A percentile compares a stretch with the other conserved stretches of the same genome.
These are phyloP conservation scores for Callipepla squamata DNA, from an alignment of 2,113 vertebrate genomes.

Conservation along the genomic window DNA sequence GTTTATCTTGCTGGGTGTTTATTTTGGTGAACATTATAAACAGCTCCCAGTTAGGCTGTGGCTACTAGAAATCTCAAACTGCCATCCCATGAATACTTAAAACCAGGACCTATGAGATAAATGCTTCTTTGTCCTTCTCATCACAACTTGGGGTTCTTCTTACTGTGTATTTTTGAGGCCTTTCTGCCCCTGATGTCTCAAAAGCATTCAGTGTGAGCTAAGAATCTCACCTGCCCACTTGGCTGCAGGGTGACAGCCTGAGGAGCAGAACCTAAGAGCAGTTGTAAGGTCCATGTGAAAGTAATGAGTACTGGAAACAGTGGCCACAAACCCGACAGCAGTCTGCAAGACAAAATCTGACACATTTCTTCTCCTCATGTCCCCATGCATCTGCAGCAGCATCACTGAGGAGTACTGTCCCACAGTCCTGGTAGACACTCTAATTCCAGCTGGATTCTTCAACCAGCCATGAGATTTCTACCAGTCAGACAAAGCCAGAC, in stretches of 20 bases:
- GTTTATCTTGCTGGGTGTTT: not conserved
- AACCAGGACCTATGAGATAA: not conserved
- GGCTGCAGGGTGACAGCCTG: not conserved
- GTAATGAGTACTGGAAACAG: not conserved
- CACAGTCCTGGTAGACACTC: not conserved
- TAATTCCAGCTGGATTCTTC: not conserved
- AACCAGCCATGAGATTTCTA: not conserved
- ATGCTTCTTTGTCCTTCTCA: not conserved
- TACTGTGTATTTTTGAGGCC: not conserved
- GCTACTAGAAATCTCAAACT: not conserved
- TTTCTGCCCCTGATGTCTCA: not conserved
- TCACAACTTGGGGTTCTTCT: rapidly evolving
- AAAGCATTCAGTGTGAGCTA: not conserved
- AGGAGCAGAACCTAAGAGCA: not conserved
- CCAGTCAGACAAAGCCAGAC: not conserved
- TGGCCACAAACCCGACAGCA: not conserved
- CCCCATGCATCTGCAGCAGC: rapidly evolving
- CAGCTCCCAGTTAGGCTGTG: not conserved
- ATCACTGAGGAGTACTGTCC: not conserved
- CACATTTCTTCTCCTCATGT: not conserved
- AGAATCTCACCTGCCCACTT: rapidly evolving
- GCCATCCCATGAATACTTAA: not conserved
- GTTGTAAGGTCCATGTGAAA: not conserved
- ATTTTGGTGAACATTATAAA: not conserved
- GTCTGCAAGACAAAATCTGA: not conserved